Base-by-base conservation (phyloP, 2,797 vertebrate genomes). In the Danio tinwini region DNA sequence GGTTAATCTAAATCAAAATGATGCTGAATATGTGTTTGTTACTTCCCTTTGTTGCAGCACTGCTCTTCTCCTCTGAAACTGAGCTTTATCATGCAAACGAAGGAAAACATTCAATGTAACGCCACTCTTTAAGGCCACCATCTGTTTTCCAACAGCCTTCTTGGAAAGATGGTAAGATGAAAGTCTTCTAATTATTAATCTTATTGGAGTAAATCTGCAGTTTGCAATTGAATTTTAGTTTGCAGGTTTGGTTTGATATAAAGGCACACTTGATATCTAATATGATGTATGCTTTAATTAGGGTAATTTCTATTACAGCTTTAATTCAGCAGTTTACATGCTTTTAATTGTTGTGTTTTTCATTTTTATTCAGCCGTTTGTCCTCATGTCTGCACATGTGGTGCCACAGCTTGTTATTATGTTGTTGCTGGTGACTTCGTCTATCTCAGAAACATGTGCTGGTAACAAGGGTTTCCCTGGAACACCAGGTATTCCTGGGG, bases 401-500 rank as follows among this genome's bases (percentile, higher is more conserved):
- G 7, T 83, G 44, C 82, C 72, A 5, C 76, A 90, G 14, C 47
- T 83, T 0, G 76, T 71, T 1, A 55, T 85, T 61, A 86, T 91
- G 44, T 7, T 86, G 47, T 87, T 86, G 52, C 19, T 69, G 7
- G 79, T 82, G 77, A 74, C 56, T 14, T 80, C 68, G 10, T 78
- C 84, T 17, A 42, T 56, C 21, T 86, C 90, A 44, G 76, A 73
- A 0, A 78, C 44, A 77, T 96, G 95, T 79, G 61, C n/a, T 0
- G 88, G 86, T 0, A 53, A 79, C 0, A 56, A 89, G 0, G 94
- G 94, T 16, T 91, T 74, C 49, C 91, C 91, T 0, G 93, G 93
- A 4, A 75, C 90, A 61, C 93, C 94, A 0, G 95, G 95, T 1
- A 0, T 82, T 3, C 94, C 94, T 6, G 94, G 93, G 17, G 6